Base-by-base conservation (phyloP, 2,113 vertebrate genomes). In the Macaca mulatta region DNA sequence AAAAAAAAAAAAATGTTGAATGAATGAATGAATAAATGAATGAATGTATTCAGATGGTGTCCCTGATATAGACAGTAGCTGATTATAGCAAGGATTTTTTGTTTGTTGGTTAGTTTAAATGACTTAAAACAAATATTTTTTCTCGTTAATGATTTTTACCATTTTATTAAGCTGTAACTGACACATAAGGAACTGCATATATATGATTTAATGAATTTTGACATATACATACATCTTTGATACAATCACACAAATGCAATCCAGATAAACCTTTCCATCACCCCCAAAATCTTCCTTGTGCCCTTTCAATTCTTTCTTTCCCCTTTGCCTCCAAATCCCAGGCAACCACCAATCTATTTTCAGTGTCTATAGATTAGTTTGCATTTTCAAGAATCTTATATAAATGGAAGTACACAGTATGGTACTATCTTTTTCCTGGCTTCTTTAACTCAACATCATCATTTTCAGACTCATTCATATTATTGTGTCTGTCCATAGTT, bases 381-480 rank as follows among this genome's bases (percentile, higher is more conserved):
- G 20, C 72, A 85, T 87, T 94, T 94, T 93, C 25, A 52, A 93
- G 67, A 52, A 94, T 43, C 43, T 77, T 79, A 35, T 48, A 52
- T 89, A 96, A 89, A 91, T 88, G 81, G 25, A 96, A 81, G n/a
- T 30, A 67, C 25, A 77, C 17, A 70, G 2, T 18, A n/a, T 81
- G 20, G 43, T 72, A 50, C 38, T 79, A 85, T 50, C 61, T 22
- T 91, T 96, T 11, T 5, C 70, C 55, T 75, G 50, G 43, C 35
- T 90, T 93, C 83, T 89, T 91, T 83, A 90, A 67, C 5, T 69
- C 43, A 75, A 17, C 35, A 92, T 64, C 32, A 96, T 87, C 35
- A 61, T 92, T 95, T 70, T 92, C 43, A 96, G 80, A 95, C 89
- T 83, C 61, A 90, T 82, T 57, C n/a, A 89, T 70, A 27, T 80